Evolutionary conservation across 2,888 invertebrate genomes (phyloP).

Genomic region (Steinernema carpocapsae): DNA sequence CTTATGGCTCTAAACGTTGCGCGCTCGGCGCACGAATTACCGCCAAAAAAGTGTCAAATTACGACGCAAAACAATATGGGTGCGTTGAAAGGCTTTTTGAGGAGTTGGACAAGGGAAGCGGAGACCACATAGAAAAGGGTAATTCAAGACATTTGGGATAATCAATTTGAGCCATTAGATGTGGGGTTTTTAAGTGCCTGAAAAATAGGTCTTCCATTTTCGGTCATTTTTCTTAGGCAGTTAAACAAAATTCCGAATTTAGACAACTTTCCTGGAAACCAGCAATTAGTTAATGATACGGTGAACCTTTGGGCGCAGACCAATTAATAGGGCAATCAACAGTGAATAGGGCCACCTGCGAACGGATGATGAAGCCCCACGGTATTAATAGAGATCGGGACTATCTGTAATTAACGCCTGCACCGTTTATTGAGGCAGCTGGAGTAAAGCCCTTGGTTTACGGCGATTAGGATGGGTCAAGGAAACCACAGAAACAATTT

Average conservation of each 20-base stretch:
- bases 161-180: no score
- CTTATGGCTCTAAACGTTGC: constrained; percentile 11
- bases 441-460: no score
- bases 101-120: no score
- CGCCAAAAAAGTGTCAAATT: constrained; percentile 27
- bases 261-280: background rate
- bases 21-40: constrained; percentile 27
- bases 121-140: no score
- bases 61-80: background rate
- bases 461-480: no score
- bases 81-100: no score
- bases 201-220: no score
- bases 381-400: background rate
- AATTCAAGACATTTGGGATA: no score
- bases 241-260: no score
- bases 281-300: constrained; percentile 15
- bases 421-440: background rate
- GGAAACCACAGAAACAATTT: no score
- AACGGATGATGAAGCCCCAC: constrained; percentile 14
- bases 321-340: constrained; percentile 19
- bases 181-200: no score
- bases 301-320: background rate
- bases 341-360: constrained; percentile 26
- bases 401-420: background rate
- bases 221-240: no score